Conservation (phyloP, 1,140 invertebrate species). For the Panagrolaimus sp. region DNA sequence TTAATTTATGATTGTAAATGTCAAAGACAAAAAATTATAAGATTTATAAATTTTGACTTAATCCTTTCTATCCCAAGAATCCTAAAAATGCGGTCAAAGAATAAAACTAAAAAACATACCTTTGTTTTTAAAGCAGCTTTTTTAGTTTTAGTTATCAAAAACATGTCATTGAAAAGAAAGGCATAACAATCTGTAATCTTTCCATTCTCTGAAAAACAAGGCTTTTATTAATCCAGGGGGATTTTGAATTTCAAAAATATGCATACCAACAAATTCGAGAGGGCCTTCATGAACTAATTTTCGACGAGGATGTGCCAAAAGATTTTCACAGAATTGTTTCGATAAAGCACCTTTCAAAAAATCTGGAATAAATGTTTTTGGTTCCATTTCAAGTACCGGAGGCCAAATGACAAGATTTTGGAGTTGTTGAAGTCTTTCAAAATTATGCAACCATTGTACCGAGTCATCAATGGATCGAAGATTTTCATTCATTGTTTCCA, state of each 20-base stretch:
- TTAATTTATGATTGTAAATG: too few species aligned
- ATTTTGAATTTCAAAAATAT: neutral
- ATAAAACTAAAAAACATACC: slow-evolving; percentile 45
- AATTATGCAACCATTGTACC: slow-evolving; percentile 72
- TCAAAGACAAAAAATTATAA: too few species aligned
- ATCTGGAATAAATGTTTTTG: slow-evolving; percentile 68
- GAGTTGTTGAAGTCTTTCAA: slow-evolving; percentile 69
- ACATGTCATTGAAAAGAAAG: slow-evolving; percentile 71
- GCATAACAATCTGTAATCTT: slow-evolving; percentile 67
- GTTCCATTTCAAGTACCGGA: slow-evolving; percentile 67
- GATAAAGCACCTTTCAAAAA: slow-evolving; percentile 65
- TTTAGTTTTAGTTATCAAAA: slow-evolving; percentile 69
- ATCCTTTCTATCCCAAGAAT: neutral
- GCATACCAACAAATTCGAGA: slow-evolving; percentile 64
- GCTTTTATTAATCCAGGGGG: neutral
- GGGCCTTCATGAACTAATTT: slow-evolving; percentile 68
- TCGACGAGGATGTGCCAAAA: slow-evolving; percentile 64
- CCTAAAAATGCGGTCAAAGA: too few species aligned
- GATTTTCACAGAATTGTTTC: slow-evolving; percentile 69
- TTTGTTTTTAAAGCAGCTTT: slow-evolving; percentile 64
- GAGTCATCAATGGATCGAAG: slow-evolving; percentile 69
- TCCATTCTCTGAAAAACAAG: slow-evolving; percentile 62
- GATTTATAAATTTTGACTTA: too few species aligned
- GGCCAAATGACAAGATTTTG: slow-evolving; percentile 70
- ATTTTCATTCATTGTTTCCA: slow-evolving; percentile 67